A percentile compares a stretch with the other conserved stretches of the same genome.
phyloP scores from a whole-genome alignment of 2,888 invertebrate species.

The Orgyia antiqua region DNA sequence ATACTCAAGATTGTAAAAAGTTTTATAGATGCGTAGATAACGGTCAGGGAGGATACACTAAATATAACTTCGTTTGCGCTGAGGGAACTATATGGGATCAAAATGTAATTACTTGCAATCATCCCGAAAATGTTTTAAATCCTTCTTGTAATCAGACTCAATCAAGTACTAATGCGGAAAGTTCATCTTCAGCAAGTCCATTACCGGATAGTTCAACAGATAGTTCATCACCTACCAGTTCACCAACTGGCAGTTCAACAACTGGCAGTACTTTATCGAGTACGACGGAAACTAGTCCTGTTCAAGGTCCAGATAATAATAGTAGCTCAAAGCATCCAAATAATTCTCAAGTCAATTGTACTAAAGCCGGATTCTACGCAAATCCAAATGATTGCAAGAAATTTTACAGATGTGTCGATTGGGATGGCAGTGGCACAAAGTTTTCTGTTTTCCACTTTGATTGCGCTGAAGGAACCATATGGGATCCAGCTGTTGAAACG shows the following conservation, averaged over 20 bases:
- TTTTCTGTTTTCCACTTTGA: constrained; percentile 82
- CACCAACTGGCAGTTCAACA: too few relatives aligned
- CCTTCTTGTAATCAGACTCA: constrained; percentile 45
- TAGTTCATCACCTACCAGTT: neutral
- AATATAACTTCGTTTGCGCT: constrained; percentile 81
- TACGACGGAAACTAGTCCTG: constrained; percentile 30
- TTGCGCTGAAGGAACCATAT: constrained; percentile 84
- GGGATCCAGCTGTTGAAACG: constrained; percentile 81
- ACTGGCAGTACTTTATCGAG: too few relatives aligned
- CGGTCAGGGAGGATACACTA: constrained; percentile 76
- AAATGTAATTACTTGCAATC: constrained; percentile 63
- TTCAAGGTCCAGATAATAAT: constrained; percentile 22
- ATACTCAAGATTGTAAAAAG: constrained; percentile 78
- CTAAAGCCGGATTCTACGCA: constrained; percentile 79
- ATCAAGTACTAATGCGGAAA: constrained; percentile 14
- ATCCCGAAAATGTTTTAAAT: constrained; percentile 58
- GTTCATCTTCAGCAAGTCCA: constrained; percentile 8
- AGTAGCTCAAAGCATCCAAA: constrained; percentile 37
- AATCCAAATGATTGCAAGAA: constrained; percentile 80
- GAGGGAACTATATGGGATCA: constrained; percentile 86
- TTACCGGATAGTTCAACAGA: neutral
- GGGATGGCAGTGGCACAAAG: constrained; percentile 71
- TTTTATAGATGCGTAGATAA: constrained; percentile 83
- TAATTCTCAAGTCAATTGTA: constrained; percentile 57
- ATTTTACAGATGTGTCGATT: constrained; percentile 82